Evolutionary conservation across 2,113 vertebrate species (phyloP).

Genomic region (Malurus cyaneus): DNA sequence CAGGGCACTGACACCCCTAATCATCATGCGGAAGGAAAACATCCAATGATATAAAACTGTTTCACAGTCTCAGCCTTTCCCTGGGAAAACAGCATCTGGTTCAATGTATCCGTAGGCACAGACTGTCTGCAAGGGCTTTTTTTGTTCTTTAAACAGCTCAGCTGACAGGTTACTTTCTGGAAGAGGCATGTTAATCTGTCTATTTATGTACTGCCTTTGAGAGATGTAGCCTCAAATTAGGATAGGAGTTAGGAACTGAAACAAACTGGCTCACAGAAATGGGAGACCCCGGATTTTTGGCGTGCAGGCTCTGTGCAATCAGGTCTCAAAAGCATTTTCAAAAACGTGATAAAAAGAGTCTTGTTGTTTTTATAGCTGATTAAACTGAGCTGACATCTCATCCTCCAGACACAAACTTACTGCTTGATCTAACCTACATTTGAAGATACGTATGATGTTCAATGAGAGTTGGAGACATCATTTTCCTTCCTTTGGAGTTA

Average conservation of each 20-base stretch:
- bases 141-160: constrained; percentile 24
- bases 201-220: background rate
- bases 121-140: constrained; percentile 17
- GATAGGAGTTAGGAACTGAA: background rate
- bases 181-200: background rate
- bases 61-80: background rate
- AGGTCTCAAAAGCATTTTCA: background rate
- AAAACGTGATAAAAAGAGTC: background rate
- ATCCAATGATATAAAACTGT: background rate
- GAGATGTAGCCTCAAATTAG: background rate
- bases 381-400: background rate
- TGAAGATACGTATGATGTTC: background rate
- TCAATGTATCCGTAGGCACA: background rate
- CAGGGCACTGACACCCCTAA: background rate
- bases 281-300: background rate
- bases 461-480: background rate
- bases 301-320: background rate
- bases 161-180: constrained; percentile 31
- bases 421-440: background rate
- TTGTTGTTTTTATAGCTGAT: background rate
- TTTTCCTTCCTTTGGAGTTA: background rate
- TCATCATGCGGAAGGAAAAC: background rate
- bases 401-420: background rate
- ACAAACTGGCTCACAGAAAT: background rate
- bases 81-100: constrained; percentile 25